These are phyloP conservation scores for Chymomyza caudatula DNA, from an alignment of 2,888 invertebrate genomes.

Conservation along the genomic window DNA sequence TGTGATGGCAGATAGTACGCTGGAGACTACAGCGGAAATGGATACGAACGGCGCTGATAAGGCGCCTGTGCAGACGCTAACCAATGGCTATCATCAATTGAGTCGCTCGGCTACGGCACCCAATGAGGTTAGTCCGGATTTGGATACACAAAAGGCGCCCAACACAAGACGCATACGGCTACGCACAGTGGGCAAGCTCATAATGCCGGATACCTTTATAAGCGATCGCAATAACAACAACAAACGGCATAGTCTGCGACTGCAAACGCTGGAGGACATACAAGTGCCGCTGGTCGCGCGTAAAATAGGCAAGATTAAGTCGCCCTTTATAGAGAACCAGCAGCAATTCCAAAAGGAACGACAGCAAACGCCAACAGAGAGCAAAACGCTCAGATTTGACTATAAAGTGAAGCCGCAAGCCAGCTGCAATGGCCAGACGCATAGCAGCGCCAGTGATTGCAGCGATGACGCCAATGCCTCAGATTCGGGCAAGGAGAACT, in stretches of 20 bases:
- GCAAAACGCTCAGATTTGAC: constrained; percentile 52
- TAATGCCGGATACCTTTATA: constrained; percentile 72
- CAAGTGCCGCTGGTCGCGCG: constrained; percentile 49
- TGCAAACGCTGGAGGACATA: constrained; percentile 46
- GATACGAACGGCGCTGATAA: neutral
- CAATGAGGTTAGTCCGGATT: neutral
- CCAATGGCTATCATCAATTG: constrained; percentile 12
- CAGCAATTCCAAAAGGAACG: constrained; percentile 48
- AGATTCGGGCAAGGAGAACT: constrained; percentile 77
- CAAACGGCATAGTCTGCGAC: constrained; percentile 31
- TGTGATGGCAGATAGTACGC: constrained; percentile 3
- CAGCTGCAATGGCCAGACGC: constrained; percentile 11
- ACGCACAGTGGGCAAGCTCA: constrained; percentile 73
- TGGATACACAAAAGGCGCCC: constrained; percentile 13
- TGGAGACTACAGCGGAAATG: constrained; percentile 27
- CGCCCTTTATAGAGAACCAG: constrained; percentile 75
- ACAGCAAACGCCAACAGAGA: constrained; percentile 6
- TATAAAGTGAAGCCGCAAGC: constrained; percentile 40
- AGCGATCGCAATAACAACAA: constrained; percentile 64
- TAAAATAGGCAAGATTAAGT: constrained; percentile 77
- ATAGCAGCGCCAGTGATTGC: constrained; percentile 29
- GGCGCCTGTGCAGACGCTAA: neutral
- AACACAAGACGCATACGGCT: constrained; percentile 58
- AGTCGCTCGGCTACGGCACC: constrained; percentile 28
- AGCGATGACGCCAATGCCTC: constrained; percentile 55